Conservation (phyloP, 1,140 invertebrate species). For the Temnothorax longispinosus region DNA sequence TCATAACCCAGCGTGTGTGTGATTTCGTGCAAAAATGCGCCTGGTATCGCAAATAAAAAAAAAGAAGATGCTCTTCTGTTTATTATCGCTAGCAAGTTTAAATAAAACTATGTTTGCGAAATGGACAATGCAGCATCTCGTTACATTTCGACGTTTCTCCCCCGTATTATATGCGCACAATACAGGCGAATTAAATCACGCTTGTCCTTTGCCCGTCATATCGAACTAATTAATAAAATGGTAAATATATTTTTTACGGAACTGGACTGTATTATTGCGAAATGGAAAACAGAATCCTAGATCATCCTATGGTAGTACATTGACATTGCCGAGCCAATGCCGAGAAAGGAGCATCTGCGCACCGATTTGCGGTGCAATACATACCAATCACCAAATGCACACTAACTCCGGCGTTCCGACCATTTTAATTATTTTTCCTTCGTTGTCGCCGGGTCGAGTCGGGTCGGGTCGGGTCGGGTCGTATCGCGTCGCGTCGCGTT, state of each 20-base stretch:
- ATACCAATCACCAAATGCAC: neutral
- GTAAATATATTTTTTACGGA: neutral
- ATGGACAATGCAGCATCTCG: neutral
- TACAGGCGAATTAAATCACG: neutral
- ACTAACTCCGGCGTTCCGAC: neutral
- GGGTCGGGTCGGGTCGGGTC: neutral
- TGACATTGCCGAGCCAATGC: neutral
- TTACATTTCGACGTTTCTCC: neutral
- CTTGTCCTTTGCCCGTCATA: neutral
- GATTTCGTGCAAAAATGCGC: conserved; percentile 45
- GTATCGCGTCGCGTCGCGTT: conserved; percentile 12
- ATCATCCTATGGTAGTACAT: neutral
- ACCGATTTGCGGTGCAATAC: neutral
- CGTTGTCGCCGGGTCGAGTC: neutral
- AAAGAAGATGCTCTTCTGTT: neutral
- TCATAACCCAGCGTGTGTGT: conserved; percentile 30
- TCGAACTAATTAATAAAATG: neutral
- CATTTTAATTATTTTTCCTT: conserved; percentile 65
- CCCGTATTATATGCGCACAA: neutral
- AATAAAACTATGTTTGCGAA: conserved; percentile 22
- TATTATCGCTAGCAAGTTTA: conserved; percentile 25
- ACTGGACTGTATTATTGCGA: neutral
- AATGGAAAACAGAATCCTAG: neutral
- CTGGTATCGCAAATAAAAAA: conserved; percentile 2
- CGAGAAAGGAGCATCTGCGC: neutral